phyloP scores from a whole-genome alignment of 2,888 invertebrate species.

The Marronus borbonicus region DNA sequence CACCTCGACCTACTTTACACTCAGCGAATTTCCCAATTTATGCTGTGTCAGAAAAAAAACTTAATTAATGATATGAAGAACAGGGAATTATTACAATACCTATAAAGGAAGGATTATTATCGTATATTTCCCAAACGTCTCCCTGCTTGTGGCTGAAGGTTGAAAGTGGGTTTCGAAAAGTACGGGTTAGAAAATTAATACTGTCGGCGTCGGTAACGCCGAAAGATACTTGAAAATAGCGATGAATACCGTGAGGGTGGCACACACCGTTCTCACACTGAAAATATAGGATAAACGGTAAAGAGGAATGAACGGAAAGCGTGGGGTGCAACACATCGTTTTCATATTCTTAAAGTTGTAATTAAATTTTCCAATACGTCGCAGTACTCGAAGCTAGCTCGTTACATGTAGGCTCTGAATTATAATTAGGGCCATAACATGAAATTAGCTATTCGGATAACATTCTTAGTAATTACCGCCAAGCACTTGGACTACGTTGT shows the following conservation, averaged over 20 bases:
- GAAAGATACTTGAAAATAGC: no score
- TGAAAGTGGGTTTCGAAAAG: no score
- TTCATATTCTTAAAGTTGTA: constrained; percentile 25
- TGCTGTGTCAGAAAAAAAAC: no score
- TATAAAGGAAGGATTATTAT: neutral
- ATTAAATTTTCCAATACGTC: constrained; percentile 16
- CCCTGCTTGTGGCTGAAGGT: neutral
- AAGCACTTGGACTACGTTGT: neutral
- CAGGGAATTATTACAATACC: constrained; percentile 6
- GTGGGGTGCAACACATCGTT: constrained; percentile 1
- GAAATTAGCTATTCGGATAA: constrained; percentile 20
- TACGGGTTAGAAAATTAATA: no score
- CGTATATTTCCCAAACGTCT: neutral
- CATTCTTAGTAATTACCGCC: neutral
- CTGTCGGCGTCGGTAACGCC: no score
- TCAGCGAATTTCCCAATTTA: no score
- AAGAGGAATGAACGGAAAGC: neutral
- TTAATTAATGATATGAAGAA: neutral
- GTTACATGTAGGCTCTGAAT: neutral
- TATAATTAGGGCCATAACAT: constrained; percentile 12
- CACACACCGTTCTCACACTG: no score
- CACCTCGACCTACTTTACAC: constrained; percentile 1
- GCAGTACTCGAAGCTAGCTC: neutral
- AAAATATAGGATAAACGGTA: no score
- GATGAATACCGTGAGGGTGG: no score